phyloP scores from a whole-genome alignment of 2,888 invertebrate species.

The Pseudococcus jackbeardsleyi region DNA sequence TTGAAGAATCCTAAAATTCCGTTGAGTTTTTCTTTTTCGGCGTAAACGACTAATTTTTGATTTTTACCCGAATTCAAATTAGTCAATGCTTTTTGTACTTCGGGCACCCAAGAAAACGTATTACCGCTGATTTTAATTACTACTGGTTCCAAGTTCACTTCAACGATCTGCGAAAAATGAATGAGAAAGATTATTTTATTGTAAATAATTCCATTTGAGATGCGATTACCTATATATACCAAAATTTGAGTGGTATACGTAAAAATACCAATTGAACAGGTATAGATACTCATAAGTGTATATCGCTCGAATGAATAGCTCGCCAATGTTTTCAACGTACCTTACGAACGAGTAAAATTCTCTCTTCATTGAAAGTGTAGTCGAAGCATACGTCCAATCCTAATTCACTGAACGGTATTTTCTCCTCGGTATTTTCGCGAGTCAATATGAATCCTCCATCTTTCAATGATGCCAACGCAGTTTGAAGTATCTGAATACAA shows the following conservation, averaged over 20 bases:
- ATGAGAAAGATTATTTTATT: too few species aligned
- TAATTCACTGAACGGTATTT: conserved; percentile 67
- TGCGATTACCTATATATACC: too few species aligned
- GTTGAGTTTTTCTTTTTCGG: conserved; percentile 78
- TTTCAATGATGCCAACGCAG: conserved; percentile 72
- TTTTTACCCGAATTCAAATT: conserved; percentile 71
- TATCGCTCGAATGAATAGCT: too few species aligned
- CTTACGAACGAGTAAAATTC: conserved; percentile 74
- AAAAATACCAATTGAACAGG: background rate
- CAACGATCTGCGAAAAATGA: background rate
- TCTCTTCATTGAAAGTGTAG: conserved; percentile 73
- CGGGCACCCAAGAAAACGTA: conserved; percentile 74
- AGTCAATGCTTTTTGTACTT: conserved; percentile 69
- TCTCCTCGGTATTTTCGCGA: conserved; percentile 74
- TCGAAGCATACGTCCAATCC: conserved; percentile 73
- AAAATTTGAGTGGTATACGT: background rate
- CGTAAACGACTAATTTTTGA: conserved; percentile 76
- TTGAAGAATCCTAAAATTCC: conserved; percentile 92
- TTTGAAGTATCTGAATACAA: conserved; percentile 70
- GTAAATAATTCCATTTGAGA: background rate
- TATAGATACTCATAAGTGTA: background rate
- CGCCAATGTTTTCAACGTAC: conserved; percentile 65
- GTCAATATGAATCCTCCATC: conserved; percentile 77
- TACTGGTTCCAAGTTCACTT: conserved; percentile 70
- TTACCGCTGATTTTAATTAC: conserved; percentile 72